A percentile compares a stretch with the other conserved stretches of the same genome.
Conservation (phyloP, 1,140 invertebrate genomes). For the Asbolus verrucosus region DNA sequence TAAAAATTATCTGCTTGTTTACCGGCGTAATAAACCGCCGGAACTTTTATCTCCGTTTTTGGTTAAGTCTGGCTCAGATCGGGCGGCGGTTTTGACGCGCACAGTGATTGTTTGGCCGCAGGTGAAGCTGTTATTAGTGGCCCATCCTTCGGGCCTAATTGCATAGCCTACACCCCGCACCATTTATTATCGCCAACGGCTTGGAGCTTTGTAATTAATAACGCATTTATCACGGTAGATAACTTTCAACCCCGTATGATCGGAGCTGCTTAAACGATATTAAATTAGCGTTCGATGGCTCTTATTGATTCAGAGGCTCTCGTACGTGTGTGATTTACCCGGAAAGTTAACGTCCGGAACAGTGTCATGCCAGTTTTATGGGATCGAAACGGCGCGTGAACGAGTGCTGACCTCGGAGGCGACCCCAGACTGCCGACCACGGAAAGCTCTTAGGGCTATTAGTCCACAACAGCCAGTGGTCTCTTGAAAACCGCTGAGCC, state of each 20-base stretch:
- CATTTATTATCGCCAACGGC: conserved; percentile 50
- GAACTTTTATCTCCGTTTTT: conserved; percentile 6
- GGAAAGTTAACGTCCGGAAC: too few relatives aligned
- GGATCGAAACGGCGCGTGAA: neutral
- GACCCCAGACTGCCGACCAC: conserved; percentile 29
- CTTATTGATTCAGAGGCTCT: neutral
- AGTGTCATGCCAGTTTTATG: too few relatives aligned
- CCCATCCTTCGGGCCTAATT: conserved; percentile 45
- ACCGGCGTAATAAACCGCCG: conserved; percentile 1
- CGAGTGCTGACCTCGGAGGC: conserved; percentile 22
- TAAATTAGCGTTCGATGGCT: conserved; percentile 10
- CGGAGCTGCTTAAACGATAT: conserved; percentile 19
- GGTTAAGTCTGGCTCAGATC: neutral
- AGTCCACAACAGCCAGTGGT: conserved; percentile 25
- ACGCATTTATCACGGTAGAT: conserved; percentile 47
- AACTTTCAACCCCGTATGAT: conserved; percentile 11
- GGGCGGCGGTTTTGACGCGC: conserved; percentile 2
- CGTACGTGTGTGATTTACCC: conserved; percentile 3
- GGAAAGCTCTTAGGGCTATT: conserved; percentile 35
- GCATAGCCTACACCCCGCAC: conserved; percentile 30
- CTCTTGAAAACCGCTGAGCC: conserved; percentile 35
- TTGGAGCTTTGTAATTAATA: conserved; percentile 50
- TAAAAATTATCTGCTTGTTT: conserved; percentile 30
- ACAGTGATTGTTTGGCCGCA: conserved; percentile 6
- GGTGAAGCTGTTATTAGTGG: conserved; percentile 28